phyloP scores from a whole-genome alignment of 2,888 invertebrate species.

The Miltochrista miniata region DNA sequence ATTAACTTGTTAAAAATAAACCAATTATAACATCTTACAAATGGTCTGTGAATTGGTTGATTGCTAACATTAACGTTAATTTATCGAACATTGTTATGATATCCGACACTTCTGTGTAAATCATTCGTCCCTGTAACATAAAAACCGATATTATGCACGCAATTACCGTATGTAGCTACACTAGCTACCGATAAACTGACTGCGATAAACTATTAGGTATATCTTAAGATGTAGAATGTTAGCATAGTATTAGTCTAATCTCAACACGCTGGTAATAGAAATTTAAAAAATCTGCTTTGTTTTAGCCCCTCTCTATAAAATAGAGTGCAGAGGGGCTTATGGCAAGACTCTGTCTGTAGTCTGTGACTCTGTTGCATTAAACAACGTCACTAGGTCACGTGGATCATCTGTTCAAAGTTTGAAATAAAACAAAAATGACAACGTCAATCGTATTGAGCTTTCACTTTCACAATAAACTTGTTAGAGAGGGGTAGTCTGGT shows the following conservation, averaged over 20 bases:
- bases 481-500: too few species aligned
- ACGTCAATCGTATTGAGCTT: too few species aligned
- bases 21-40: neutral
- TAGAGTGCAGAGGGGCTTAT: too few species aligned
- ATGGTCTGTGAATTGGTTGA: neutral
- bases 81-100: constrained; percentile 28
- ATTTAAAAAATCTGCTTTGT: too few species aligned
- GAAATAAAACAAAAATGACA: too few species aligned
- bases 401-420: too few species aligned
- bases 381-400: too few species aligned
- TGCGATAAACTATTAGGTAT: constrained; percentile 34
- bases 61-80: constrained; percentile 11
- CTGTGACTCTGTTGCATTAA: too few species aligned
- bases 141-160: constrained; percentile 40
- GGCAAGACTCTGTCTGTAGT: too few species aligned
- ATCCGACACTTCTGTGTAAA: constrained; percentile 35
- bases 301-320: too few species aligned
- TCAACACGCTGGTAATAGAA: neutral
- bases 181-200: constrained; percentile 48
- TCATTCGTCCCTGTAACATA: constrained; percentile 50
- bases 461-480: too few species aligned
- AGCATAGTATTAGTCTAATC: constrained; percentile 12
- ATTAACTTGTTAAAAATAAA: neutral
- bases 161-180: constrained; percentile 38
- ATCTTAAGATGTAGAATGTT: constrained; percentile 13